Percentiles rank a stretch among this genome's conserved stretches.
phyloP scores from a whole-genome alignment of 1,140 invertebrate species.

The Rhynchophorus ferrugineus region DNA sequence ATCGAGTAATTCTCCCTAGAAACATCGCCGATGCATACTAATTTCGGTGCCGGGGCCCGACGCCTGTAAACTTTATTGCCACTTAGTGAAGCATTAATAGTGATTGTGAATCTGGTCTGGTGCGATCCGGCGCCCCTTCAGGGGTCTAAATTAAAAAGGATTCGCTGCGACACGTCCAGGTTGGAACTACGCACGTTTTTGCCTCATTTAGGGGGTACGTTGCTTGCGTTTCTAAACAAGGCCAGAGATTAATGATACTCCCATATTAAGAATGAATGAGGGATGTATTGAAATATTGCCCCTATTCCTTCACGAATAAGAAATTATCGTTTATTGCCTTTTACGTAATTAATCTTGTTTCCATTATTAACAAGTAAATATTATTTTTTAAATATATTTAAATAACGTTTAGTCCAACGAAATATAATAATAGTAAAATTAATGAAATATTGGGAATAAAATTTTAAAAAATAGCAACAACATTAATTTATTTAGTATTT shows the following conservation, averaged over 20 bases:
- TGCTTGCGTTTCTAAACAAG: slow-evolving; percentile 13
- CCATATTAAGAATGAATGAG: neutral
- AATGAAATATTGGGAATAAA: no score
- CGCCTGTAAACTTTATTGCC: slow-evolving; percentile 37
- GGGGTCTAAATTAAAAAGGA: slow-evolving; percentile 23
- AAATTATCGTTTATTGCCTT: no score
- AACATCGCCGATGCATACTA: slow-evolving; percentile 34
- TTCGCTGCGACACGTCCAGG: slow-evolving; percentile 15
- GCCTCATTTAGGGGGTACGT: slow-evolving; percentile 22
- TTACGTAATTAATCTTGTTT: no score
- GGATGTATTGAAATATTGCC: neutral
- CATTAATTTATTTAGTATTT: no score
- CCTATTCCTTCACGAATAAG: no score
- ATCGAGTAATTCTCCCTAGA: slow-evolving; percentile 19
- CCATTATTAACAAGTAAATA: no score
- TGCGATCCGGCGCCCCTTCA: slow-evolving; percentile 12
- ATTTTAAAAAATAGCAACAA: no score
- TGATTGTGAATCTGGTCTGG: slow-evolving; percentile 34
- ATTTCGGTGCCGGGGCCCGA: slow-evolving; percentile 25
- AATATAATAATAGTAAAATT: no score
- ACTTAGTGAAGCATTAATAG: slow-evolving; percentile 38
- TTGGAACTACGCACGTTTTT: slow-evolving; percentile 26
- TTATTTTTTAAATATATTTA: no score
- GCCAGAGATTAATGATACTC: slow-evolving; percentile 4
- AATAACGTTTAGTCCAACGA: no score